Evolutionary conservation across 2,888 invertebrate species (phyloP), one percentile per base, ranked within the genome.

Genomic region (Drosophila lacicola): DNA sequence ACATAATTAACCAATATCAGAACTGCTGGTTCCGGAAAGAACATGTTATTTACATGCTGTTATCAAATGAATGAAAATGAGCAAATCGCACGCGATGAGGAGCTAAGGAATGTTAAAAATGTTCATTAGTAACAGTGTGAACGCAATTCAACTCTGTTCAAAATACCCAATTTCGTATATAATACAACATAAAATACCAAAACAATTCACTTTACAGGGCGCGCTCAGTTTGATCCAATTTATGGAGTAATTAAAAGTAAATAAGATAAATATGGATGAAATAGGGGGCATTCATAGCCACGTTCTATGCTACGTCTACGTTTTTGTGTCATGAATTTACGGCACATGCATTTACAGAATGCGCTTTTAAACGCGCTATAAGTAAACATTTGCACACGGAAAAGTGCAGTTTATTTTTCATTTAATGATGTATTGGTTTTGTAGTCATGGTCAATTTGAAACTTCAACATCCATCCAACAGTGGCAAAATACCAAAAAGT

Each of bases 401-500:
- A 25, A 14, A 14, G 21, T 34, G 3, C 0, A 13, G 1, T 21
- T 10, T 19, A n/a, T n/a, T 3, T 21, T 42, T 2, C 4, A 33
- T 33, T 3, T 2, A 0, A 33, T 29, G 29, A 2, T 29, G 8
- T 8, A 29, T 8, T 29, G 8, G 29, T 29, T 29, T 8, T 29
- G 29, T 0, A 8, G 29, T 2, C 29, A 29, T 2, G 2, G 8
- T 29, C 8, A 8, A 29, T 8, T 29, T 29, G 0, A 8, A 29
- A 29, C 8, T 29, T 29, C 0, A 29, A 29, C 29, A 29, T 29
- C 2, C 29, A 29, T 29, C 29, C 8, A 8, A 2, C 3, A 36
- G 11, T 25, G 17, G 10, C 14, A 56, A 63, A 63, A 62, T 62
- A 46, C 54, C 46, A 39, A 36, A 53, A n/a, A 47, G 13, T 41